Conservation (phyloP, 2,113 vertebrate species). For the Monopterus albus region DNA sequence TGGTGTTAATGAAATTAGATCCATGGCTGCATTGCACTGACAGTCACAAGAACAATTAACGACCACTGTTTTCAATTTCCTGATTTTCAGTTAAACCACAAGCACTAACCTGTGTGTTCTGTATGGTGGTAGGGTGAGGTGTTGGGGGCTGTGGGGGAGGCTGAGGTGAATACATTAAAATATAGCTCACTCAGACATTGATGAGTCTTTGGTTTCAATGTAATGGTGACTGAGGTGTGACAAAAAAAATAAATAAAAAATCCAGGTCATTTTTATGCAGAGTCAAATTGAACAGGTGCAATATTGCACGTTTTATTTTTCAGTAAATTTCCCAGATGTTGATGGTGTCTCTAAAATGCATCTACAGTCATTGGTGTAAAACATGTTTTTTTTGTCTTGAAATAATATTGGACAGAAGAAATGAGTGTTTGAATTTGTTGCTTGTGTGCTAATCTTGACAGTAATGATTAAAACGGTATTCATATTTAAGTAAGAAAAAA, state of each 20-base stretch:
- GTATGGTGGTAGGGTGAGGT: background rate
- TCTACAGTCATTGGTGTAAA: slow-evolving; percentile 53
- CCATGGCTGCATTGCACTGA: background rate
- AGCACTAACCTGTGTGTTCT: background rate
- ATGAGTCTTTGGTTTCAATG: slow-evolving; percentile 77
- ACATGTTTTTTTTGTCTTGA: slow-evolving; percentile 24
- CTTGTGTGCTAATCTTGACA: slow-evolving; percentile 44
- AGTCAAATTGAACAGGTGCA: slow-evolving; percentile 45
- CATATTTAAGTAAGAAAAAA: slow-evolving; percentile 74
- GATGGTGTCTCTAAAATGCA: slow-evolving; percentile 16
- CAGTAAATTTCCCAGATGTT: slow-evolving; percentile 48
- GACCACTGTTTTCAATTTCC: no score
- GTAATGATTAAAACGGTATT: slow-evolving; percentile 55
- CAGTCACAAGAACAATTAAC: no score
- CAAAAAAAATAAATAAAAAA: slow-evolving; percentile 6
- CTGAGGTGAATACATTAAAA: slow-evolving; percentile 43
- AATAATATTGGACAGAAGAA: slow-evolving; percentile 30
- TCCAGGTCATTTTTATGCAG: slow-evolving; percentile 27
- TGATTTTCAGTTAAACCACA: no score
- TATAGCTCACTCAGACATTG: slow-evolving; percentile 13
- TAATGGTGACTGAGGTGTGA: slow-evolving; percentile 26
- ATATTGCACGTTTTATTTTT: slow-evolving; percentile 70
- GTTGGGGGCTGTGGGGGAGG: background rate
- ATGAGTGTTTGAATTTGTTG: slow-evolving; percentile 32
- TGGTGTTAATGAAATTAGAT: no score